Conservation (phyloP, 2,888 invertebrate genomes). For the Hesperia comma region DNA sequence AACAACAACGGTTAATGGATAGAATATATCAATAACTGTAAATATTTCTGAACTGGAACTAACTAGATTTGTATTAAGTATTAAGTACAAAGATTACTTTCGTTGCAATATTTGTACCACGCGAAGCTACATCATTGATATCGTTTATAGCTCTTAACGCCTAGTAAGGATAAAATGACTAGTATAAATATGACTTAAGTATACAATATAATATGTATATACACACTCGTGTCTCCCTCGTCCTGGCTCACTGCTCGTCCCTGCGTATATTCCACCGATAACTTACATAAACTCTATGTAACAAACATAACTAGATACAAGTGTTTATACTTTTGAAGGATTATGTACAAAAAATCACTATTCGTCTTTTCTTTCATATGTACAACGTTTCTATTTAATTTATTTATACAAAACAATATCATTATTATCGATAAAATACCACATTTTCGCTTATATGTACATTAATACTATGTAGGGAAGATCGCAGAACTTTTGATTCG, state of each 20-base stretch:
- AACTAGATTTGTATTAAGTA: neutral
- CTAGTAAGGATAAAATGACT: slow-evolving; percentile 41
- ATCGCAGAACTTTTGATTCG: slow-evolving; percentile 2
- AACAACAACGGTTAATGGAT: too few species aligned
- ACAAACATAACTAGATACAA: slow-evolving; percentile 45
- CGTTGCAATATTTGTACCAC: slow-evolving; percentile 30
- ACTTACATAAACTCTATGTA: slow-evolving; percentile 45
- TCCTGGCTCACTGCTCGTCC: slow-evolving; percentile 72
- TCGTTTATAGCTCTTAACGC: slow-evolving; percentile 6
- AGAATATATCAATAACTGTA: too few species aligned
- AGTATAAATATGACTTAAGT: slow-evolving; percentile 4
- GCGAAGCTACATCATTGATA: slow-evolving; percentile 9
- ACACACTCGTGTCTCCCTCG: slow-evolving; percentile 52
- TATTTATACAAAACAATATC: slow-evolving; percentile 47
- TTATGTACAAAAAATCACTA: slow-evolving; percentile 74
- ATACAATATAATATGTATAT: too few species aligned
- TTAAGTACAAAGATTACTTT: slow-evolving; percentile 4
- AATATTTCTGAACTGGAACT: neutral
- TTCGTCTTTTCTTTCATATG: slow-evolving; percentile 63
- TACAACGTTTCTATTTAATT: slow-evolving; percentile 51
- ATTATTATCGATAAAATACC: slow-evolving; percentile 15
- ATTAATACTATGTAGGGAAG: slow-evolving; percentile 5
- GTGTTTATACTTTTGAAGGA: slow-evolving; percentile 42
- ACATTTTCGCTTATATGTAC: slow-evolving; percentile 11
- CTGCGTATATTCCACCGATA: slow-evolving; percentile 47